Percentiles rank a stretch among this genome's conserved stretches.
Conservation (phyloP, 2,888 invertebrate genomes). For the Steinernema hermaphroditum region DNA sequence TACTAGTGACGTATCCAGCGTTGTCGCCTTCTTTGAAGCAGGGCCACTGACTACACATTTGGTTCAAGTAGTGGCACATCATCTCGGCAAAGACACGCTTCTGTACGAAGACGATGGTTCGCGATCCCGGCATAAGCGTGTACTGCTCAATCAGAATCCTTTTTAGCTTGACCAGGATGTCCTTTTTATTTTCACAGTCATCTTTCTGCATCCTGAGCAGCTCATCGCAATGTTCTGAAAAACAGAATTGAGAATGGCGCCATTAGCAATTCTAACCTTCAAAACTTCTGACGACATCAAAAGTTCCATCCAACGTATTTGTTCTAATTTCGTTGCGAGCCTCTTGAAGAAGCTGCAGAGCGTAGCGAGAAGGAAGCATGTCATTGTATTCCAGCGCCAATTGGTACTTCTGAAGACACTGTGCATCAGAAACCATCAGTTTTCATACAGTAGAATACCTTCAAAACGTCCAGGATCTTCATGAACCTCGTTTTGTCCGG, state of each 20-base stretch:
- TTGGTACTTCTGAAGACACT: no score
- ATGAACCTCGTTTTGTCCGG: constrained; percentile 1
- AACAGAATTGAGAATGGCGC: no score
- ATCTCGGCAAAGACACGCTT: constrained; percentile 9
- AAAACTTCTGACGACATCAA: not conserved
- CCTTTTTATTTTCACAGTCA: not conserved
- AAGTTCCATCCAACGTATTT: not conserved
- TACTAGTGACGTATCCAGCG: no score
- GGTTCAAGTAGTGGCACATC: not conserved
- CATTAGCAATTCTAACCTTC: no score
- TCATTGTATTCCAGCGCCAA: constrained; percentile 23
- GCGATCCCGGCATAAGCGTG: not conserved
- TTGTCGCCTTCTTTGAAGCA: not conserved
- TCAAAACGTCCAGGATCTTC: constrained; percentile 4
- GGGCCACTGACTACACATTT: not conserved
- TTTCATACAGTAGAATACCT: no score
- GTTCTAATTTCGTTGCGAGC: no score
- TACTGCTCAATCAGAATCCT: not conserved
- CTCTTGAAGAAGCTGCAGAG: no score
- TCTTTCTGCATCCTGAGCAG: not conserved
- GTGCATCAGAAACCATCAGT: no score
- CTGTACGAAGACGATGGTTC: not conserved
- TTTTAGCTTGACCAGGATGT: not conserved
- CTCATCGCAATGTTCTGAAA: not conserved
- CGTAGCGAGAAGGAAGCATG: no score